Base-by-base conservation (phyloP, 2,797 vertebrate species). In the Gephyroberyx darwinii region DNA sequence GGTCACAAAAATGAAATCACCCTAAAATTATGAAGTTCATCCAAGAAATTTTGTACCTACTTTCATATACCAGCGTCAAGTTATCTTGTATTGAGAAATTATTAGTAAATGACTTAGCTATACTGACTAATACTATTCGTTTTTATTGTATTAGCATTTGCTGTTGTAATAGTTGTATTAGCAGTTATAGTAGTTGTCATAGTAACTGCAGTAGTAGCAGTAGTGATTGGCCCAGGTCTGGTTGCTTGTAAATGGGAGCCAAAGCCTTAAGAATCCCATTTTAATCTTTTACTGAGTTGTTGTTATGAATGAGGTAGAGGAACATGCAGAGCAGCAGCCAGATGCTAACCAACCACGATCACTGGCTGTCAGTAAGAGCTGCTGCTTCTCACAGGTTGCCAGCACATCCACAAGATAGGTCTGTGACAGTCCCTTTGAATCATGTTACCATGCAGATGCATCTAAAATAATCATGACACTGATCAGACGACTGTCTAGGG, bases 391-490 rank as follows among this genome's bases (percentile, higher is more conserved):
- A 16, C 20, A 43, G 58, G 6, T 45, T 45, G 19, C 5, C 12
- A 41, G 37, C 57, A 41, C 31, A 19, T 33, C 31, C 17, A 37
- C n/a, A 35, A 57, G 56, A 58, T 20, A 14, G 8, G 56, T 19
- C 35, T 20, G 37, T 39, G 51, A 45, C 19, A 6, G 22, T 30
- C 53, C 65, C 53, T 30, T 56, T 47, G 65, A 43, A 37, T 48
- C 53, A 35, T 56, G 41, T 57, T 57, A 48, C 53, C 65, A 43
- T 48, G 47, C 45, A 22, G 52, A 64, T 26, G 53, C 52, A 57
- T 55, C 22, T 37, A 31, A 63, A 75, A 54, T 65, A 69, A 70
- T 63, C 53, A 45, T 70, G 65, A 50, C 41, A 26, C 26, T 20
- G 52, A 48, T 50, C 41, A 57, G 52, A 64, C 39, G 26, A n/a